Percentiles rank a stretch among this genome's conserved stretches.
phyloP scores from a whole-genome alignment of 2,888 invertebrate species.

The Hirtodrosophila duncani region DNA sequence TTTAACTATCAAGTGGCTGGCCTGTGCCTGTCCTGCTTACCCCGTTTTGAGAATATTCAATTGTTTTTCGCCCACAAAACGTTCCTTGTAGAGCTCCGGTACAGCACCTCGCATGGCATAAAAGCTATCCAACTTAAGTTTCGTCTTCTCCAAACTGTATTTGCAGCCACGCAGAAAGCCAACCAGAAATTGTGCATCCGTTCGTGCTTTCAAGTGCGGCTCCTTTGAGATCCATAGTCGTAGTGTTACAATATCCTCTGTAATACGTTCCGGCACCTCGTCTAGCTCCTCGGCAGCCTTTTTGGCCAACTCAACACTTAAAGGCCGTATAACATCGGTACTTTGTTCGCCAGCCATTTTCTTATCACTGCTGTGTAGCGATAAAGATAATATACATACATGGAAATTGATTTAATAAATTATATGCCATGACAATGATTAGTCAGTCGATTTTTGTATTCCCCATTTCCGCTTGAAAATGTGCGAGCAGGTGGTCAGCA shows the following conservation, averaged over 20 bases:
- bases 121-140: slow-evolving; percentile 81
- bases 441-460: slow-evolving; percentile 13
- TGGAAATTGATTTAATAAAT: slow-evolving; percentile 54
- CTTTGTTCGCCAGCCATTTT: slow-evolving; percentile 10
- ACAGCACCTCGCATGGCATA: slow-evolving; percentile 81
- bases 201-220: slow-evolving; percentile 78
- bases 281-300: slow-evolving; percentile 79
- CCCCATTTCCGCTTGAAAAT: slow-evolving; percentile 27
- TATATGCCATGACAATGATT: slow-evolving; percentile 22
- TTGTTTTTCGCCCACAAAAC: slow-evolving; percentile 71
- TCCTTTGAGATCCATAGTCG: slow-evolving; percentile 80
- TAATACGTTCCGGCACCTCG: slow-evolving; percentile 78
- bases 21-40: slow-evolving; percentile 44
- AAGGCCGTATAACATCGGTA: slow-evolving; percentile 65
- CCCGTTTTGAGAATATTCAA: slow-evolving; percentile 72
- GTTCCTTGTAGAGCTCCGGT: slow-evolving; percentile 81
- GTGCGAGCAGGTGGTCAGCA: no score
- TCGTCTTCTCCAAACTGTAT: slow-evolving; percentile 80
- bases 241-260: slow-evolving; percentile 77
- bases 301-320: slow-evolving; percentile 64
- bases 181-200: slow-evolving; percentile 79
- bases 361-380: slow-evolving; percentile 23
- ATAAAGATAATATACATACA: slow-evolving; percentile 19
- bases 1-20: neutral
- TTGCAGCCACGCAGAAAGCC: slow-evolving; percentile 81